Conservation (phyloP, 2,113 vertebrate species). For the Muscicapa adusta region DNA sequence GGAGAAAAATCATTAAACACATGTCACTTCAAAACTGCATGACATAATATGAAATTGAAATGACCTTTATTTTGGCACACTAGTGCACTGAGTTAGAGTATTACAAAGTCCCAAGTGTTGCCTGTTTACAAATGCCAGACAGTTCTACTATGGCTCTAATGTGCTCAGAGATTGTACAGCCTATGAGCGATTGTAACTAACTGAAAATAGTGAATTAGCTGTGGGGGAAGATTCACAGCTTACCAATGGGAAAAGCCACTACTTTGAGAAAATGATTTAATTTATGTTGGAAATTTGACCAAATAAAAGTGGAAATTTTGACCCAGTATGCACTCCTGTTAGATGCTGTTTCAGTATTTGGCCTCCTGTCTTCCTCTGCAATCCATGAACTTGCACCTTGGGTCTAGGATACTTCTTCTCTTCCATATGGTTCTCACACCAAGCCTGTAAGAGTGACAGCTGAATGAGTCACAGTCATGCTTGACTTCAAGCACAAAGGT, state of each 20-base stretch:
- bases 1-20: slow-evolving; percentile 60
- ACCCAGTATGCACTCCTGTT: not conserved
- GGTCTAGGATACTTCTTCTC: not conserved
- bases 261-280: not conserved
- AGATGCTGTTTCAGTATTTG: not conserved
- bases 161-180: not conserved
- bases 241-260: not conserved
- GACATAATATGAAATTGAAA: slow-evolving; percentile 64
- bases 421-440: slow-evolving; percentile 31
- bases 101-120: slow-evolving; percentile 15
- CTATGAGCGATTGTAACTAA: not conserved
- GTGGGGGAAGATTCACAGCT: not conserved
- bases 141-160: not conserved
- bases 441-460: slow-evolving; percentile 7
- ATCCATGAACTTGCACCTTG: not conserved
- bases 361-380: not conserved
- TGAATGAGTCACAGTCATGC: slow-evolving; percentile 43
- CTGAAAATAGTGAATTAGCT: not conserved
- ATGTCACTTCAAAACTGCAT: slow-evolving; percentile 52
- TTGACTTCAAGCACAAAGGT: slow-evolving; percentile 50
- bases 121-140: slow-evolving; percentile 30
- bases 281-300: slow-evolving; percentile 12
- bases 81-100: slow-evolving; percentile 12
- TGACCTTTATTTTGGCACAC: slow-evolving; percentile 63
- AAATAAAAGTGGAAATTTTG: not conserved